These are phyloP conservation scores for Bathynomus jamesi DNA, from an alignment of 1,140 invertebrate species.

Conservation along the genomic window DNA sequence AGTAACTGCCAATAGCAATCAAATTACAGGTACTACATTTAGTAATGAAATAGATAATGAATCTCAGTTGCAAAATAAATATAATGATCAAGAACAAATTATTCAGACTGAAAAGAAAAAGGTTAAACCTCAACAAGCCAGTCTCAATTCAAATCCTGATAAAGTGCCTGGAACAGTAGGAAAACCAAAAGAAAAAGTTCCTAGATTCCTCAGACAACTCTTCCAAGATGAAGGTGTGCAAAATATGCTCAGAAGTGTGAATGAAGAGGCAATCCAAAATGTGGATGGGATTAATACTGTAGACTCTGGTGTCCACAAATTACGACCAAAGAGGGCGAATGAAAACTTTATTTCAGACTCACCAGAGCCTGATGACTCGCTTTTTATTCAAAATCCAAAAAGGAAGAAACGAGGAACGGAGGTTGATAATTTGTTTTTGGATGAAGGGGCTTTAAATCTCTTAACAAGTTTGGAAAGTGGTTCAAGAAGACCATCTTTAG, in stretches of 20 bases:
- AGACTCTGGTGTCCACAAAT: constrained; percentile 22
- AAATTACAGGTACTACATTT: no score
- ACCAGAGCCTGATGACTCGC: constrained; percentile 23
- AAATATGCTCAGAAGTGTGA: constrained; percentile 37
- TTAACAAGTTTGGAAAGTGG: constrained; percentile 22
- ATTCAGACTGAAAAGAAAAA: neutral
- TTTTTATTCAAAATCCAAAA: constrained; percentile 16
- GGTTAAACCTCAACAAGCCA: neutral
- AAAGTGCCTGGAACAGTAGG: constrained; percentile 1
- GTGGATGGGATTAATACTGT: constrained; percentile 24
- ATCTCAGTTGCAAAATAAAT: no score
- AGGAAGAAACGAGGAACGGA: constrained; percentile 26
- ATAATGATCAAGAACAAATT: no score
- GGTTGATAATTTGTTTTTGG: constrained; percentile 27
- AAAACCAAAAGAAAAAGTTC: constrained; percentile 31
- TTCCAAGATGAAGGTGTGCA: constrained; percentile 36
- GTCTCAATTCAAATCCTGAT: neutral
- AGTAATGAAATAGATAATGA: no score
- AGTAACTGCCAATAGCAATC: no score
- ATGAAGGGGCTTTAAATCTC: constrained; percentile 31
- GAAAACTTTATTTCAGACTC: constrained; percentile 27
- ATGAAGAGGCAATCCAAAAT: constrained; percentile 14
- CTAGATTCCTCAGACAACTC: constrained; percentile 35
- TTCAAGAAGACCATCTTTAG: constrained; percentile 14
- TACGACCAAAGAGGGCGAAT: constrained; percentile 28